Evolutionary conservation across 2,888 invertebrate genomes (phyloP).

Genomic region (Athripsodes cinereus): DNA sequence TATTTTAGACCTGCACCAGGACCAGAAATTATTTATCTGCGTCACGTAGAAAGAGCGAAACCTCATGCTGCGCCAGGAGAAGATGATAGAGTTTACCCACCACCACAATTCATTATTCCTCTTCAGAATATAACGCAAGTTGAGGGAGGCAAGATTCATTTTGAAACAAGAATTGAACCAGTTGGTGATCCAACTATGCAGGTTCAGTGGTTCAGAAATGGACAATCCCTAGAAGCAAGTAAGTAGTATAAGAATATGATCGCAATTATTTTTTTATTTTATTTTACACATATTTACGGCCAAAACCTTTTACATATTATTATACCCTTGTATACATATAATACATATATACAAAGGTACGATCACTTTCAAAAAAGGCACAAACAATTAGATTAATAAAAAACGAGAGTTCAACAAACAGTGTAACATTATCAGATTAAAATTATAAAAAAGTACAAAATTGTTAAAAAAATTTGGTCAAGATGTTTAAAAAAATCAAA

Average conservation of each 20-base stretch:
- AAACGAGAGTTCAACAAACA: too few relatives aligned
- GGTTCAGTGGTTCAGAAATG: slow-evolving; percentile 94
- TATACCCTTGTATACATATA: too few relatives aligned
- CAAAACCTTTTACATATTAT: too few relatives aligned
- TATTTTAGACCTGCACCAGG: slow-evolving; percentile 74
- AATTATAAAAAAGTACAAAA: too few relatives aligned
- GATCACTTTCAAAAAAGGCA: too few relatives aligned
- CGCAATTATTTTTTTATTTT: too few relatives aligned
- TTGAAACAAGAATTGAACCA: slow-evolving; percentile 96
- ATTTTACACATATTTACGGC: too few relatives aligned
- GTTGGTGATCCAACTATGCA: slow-evolving; percentile 95
- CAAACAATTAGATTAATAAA: too few relatives aligned
- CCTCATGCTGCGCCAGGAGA: slow-evolving; percentile 74
- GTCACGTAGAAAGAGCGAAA: slow-evolving; percentile 86
- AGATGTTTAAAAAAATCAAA: too few relatives aligned
- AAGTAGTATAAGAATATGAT: slow-evolving; percentile 39
- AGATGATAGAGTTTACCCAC: slow-evolving; percentile 83
- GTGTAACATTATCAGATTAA: not conserved
- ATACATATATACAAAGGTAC: too few relatives aligned
- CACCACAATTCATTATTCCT: slow-evolving; percentile 88
- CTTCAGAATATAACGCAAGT: slow-evolving; percentile 73
- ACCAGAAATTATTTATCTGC: slow-evolving; percentile 88
- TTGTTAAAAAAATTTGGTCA: too few relatives aligned
- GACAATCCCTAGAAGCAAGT: slow-evolving; percentile 88
- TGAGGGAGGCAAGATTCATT: slow-evolving; percentile 91